Conservation (phyloP, 2,888 invertebrate species). For the Eupithecia subumbrata region DNA sequence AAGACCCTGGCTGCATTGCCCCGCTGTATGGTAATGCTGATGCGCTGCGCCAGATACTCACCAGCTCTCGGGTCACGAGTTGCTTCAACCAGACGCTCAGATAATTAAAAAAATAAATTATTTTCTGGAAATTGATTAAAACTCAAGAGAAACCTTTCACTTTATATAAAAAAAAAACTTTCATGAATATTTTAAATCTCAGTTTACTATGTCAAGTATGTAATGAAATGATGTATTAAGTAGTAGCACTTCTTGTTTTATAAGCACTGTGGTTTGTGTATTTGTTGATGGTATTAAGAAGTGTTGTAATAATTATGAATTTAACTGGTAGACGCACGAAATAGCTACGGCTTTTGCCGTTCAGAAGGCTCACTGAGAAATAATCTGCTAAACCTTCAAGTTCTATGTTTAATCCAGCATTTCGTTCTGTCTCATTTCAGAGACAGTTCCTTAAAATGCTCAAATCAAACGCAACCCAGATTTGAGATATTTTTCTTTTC, state of each 20-base stretch:
- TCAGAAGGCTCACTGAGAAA: slow-evolving; percentile 8
- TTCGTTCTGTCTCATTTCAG: not conserved
- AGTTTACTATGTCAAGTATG: not conserved
- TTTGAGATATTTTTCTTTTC: too few relatives aligned
- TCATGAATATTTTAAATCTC: not conserved
- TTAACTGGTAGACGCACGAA: slow-evolving; percentile 30
- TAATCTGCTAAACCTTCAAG: not conserved
- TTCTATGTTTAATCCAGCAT: not conserved
- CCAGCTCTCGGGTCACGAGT: too few relatives aligned
- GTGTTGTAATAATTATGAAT: slow-evolving; percentile 37
- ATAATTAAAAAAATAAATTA: too few relatives aligned
- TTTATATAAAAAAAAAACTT: not conserved
- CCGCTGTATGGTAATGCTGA: too few relatives aligned
- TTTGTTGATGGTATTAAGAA: slow-evolving; percentile 33
- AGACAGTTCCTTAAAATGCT: not conserved
- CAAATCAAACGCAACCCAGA: not conserved
- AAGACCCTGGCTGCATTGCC: too few relatives aligned
- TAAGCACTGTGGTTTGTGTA: slow-evolving; percentile 30
- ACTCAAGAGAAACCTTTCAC: not conserved
- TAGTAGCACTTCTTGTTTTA: slow-evolving; percentile 27
- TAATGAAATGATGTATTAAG: slow-evolving; percentile 5
- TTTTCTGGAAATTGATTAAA: not conserved
- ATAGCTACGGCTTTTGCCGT: not conserved
- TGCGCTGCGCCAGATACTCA: too few relatives aligned
- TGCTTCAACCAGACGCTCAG: too few relatives aligned